Base-by-base conservation (phyloP, 2,888 invertebrate species). In the Drosophila pegasa region DNA sequence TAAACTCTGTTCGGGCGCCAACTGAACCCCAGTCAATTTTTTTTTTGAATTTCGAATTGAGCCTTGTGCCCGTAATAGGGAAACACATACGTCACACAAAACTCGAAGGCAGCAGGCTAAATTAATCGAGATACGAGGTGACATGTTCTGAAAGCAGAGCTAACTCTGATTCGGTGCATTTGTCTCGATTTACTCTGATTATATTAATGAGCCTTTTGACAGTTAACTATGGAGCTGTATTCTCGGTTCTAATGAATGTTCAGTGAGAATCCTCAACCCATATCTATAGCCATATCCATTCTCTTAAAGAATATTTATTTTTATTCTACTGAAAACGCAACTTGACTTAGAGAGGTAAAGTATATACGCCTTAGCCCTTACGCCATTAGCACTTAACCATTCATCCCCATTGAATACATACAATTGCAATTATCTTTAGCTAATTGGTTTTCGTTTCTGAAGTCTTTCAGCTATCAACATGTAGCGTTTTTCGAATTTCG, bases 41-140 rank as follows among this genome's bases (percentile, higher is more conserved):
- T 56, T 56, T 68, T 74, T 56, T 51, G 9, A 69, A 59, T 62
- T 71, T 72, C 38, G 18, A 37, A 33, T 54, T 52, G 52, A 50
- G 55, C 37, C 37, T 62, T 43, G 48, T 27, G 43, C 38, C 35
- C 38, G 16, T 35, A 58, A 4, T 40, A 40, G 14, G 8, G 16
- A 35, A 10, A 25, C 41, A 43, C 56, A 14, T 18, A 31, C 14
- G 31, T 10, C 22, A 35, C 5, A 27, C 29, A 29, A 31, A 27
- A 51, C 22, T 60, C 33, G 12, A 8, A 29, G 35, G 14, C n/a
- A 52, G 51, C 29, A 57, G 27, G 37, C 62, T 25, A 12, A 12
- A 12, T 31, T 3, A n/a, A 27, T 10, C 35, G 14, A 14, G 6
- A 18, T 16, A 18, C 5, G 4, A 6, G 3, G 8, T 2, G 14